Conservation (phyloP, 2,113 vertebrate genomes). For the Rynchops niger region DNA sequence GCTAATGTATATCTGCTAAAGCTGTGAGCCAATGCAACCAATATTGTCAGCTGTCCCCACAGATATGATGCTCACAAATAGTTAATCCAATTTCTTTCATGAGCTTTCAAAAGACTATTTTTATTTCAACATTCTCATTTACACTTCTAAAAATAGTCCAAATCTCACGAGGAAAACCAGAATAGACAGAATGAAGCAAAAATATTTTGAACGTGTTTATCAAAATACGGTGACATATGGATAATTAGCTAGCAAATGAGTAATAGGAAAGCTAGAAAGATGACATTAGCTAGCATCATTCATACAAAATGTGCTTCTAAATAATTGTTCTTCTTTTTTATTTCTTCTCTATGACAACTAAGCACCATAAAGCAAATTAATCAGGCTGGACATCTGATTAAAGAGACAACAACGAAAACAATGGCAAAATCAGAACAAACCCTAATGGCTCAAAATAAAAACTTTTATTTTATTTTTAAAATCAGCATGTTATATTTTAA, state of each 20-base stretch:
- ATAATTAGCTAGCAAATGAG: constrained; percentile 10
- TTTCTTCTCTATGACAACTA: neutral
- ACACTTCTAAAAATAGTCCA: neutral
- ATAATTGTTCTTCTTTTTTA: neutral
- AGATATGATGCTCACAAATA: neutral
- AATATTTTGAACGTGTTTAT: neutral
- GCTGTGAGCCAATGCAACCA: neutral
- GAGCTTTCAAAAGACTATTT: neutral
- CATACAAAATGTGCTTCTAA: constrained; percentile 3
- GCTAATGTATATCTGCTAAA: neutral
- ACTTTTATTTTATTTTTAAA: fast-evolving
- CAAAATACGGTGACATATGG: constrained; percentile 8
- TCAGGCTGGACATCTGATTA: neutral
- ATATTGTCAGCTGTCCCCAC: neutral
- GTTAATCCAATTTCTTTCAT: neutral
- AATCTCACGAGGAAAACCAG: neutral
- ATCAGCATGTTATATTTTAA: neutral
- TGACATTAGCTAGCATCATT: neutral
- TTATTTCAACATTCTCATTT: neutral
- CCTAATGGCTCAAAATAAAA: neutral
- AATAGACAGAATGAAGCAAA: neutral
- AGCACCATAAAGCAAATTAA: neutral
- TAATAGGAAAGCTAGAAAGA: neutral
- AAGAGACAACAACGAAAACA: neutral
- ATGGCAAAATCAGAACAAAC: neutral